A percentile compares a stretch with the other conserved stretches of the same genome.
Evolutionary conservation across 1,140 invertebrate species (phyloP).

Genomic region (Tetramorium parvispinum): DNA sequence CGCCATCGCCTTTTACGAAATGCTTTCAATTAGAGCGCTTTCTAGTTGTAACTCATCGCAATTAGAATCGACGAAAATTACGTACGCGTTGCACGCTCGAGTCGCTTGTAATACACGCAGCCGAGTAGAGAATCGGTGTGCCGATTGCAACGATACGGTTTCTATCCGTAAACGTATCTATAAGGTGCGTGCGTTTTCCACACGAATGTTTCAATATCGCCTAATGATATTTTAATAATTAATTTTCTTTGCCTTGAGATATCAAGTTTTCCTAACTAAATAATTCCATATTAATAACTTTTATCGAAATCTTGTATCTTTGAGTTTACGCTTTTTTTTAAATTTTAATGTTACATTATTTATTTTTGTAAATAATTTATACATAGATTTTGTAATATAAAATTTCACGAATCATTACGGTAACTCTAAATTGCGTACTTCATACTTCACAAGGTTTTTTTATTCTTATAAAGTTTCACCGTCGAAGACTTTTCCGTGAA

Average conservation of each 20-base stretch:
- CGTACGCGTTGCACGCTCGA: constrained; percentile 68
- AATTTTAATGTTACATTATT: background rate
- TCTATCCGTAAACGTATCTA: constrained; percentile 6
- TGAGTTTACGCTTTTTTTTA: background rate
- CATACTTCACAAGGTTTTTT: background rate
- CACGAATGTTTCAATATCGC: background rate
- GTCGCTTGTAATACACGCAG: constrained; percentile 68
- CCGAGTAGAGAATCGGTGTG: constrained; percentile 67
- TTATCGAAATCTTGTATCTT: background rate
- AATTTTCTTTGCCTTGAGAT: background rate
- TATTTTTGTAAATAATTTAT: background rate
- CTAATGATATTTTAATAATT: constrained; percentile 1
- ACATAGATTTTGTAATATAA: background rate
- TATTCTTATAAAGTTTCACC: constrained; percentile 40
- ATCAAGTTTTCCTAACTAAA: background rate
- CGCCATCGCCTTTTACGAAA: constrained; percentile 80
- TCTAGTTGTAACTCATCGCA: constrained; percentile 82
- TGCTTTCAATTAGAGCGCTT: constrained; percentile 83
- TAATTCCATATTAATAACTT: background rate
- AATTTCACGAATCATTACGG: background rate
- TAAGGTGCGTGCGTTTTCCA: background rate
- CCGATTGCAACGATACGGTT: constrained; percentile 57
- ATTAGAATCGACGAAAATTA: constrained; percentile 82
- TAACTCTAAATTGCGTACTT: background rate
- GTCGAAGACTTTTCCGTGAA: constrained; percentile 39